A percentile compares a stretch with the other conserved stretches of the same genome.
Conservation (phyloP, 23 tunicate species). For the Trididemnum miniatum region DNA sequence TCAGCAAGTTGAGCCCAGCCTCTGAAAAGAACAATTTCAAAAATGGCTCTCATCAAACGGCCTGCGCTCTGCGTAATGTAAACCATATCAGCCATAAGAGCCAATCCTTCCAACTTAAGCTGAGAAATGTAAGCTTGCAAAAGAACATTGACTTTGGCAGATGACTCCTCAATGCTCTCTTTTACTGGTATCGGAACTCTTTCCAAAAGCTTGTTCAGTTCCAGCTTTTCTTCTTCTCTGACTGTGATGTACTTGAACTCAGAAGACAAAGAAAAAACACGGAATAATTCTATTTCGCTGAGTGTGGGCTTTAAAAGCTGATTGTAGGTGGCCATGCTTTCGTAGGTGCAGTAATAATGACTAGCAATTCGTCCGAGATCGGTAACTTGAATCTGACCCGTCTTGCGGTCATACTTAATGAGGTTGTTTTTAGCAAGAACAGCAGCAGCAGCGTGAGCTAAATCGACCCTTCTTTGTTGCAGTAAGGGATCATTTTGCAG, state of each 20-base stretch:
- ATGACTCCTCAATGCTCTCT: conserved; percentile 94
- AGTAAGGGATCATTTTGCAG: conserved; percentile 69
- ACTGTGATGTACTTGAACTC: conserved; percentile 94
- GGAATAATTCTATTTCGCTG: conserved; percentile 94
- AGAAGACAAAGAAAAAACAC: conserved; percentile 96
- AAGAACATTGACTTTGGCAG: conserved; percentile 96
- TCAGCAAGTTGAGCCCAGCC: conserved; percentile 99
- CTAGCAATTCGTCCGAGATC: conserved; percentile 98
- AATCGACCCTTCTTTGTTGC: conserved; percentile 85
- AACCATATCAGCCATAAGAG: conserved; percentile 98
- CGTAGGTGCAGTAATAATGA: conserved; percentile 93
- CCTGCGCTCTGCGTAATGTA: conserved; percentile 98
- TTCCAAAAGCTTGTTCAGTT: conserved; percentile 92
- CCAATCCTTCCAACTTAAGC: conserved; percentile 94
- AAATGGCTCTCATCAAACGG: conserved; percentile 93
- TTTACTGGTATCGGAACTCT: conserved; percentile 95
- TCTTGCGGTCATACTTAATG: conserved; percentile 83
- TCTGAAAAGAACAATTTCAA: conserved; percentile 88
- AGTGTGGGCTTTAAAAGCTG: conserved; percentile 92
- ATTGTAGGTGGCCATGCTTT: conserved; percentile 98
- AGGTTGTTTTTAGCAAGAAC: conserved; percentile 80
- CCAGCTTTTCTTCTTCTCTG: conserved; percentile 96
- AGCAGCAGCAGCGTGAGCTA: conserved; percentile 90
- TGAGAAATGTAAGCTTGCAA: conserved; percentile 96
- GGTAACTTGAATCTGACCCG: conserved; percentile 93